Evolutionary conservation across 2,113 vertebrate genomes (phyloP).

Genomic region (Microtus pennsylvanicus): DNA sequence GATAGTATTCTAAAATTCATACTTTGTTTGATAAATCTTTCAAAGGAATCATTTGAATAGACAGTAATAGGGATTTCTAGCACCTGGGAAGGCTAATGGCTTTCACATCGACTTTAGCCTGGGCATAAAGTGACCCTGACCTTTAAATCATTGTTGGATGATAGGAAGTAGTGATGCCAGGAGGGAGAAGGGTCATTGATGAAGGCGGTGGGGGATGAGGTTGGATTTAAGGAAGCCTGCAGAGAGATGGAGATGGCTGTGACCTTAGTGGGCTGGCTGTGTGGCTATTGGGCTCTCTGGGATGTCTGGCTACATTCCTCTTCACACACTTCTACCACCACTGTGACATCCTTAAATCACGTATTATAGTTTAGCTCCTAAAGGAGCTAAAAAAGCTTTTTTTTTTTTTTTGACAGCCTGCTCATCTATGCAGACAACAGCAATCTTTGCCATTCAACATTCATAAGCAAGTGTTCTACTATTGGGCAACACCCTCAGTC

Average conservation of each 20-base stretch:
- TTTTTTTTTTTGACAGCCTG: background rate
- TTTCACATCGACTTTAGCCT: slow-evolving; percentile 2
- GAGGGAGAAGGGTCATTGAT: background rate
- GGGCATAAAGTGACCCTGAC: background rate
- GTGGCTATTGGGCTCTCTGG: rapidly evolving
- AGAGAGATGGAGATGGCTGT: background rate
- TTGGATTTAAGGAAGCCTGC: background rate
- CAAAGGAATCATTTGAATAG: background rate
- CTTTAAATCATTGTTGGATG: background rate
- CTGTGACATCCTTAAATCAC: rapidly evolving
- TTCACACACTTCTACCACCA: background rate
- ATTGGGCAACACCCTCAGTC: background rate
- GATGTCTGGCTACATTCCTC: background rate
- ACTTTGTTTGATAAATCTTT: slow-evolving; percentile 48
- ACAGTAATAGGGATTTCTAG: slow-evolving; percentile 23
- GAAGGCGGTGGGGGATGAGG: background rate
- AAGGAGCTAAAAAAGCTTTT: slow-evolving; percentile 1
- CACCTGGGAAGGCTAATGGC: background rate
- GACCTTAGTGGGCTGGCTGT: background rate
- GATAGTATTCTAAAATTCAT: slow-evolving; percentile 33
- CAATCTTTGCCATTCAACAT: background rate
- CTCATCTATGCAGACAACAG: background rate
- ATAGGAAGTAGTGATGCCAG: background rate
- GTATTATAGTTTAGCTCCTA: background rate
- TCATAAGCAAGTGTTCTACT: background rate